A percentile compares a stretch with the other conserved stretches of the same genome.
Evolutionary conservation across 2,113 vertebrate species (phyloP).

Genomic region (Megaceryle maxima): DNA sequence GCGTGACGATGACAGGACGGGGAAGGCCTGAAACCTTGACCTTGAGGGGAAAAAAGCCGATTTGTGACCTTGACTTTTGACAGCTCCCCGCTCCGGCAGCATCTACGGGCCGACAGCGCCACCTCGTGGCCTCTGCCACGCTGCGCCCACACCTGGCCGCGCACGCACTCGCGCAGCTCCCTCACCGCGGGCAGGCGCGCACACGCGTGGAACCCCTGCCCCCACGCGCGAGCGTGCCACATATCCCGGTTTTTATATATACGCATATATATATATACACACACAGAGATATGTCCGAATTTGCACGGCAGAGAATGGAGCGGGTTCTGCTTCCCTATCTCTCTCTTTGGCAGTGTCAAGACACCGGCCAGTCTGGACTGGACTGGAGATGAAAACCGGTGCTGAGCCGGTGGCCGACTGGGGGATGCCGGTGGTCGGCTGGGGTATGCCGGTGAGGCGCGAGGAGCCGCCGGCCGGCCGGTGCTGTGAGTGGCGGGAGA

Average conservation of each 20-base stretch:
- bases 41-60: slow-evolving; percentile 73
- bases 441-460: not conserved
- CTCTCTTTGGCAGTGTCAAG: not conserved
- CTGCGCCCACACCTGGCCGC: not conserved
- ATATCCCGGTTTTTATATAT: not conserved
- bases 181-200: not conserved
- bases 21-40: slow-evolving; percentile 84
- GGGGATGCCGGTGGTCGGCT: not conserved
- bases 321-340: fast-evolving
- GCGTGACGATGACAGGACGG: slow-evolving; percentile 72
- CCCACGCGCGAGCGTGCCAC: not conserved
- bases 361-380: too few relatives aligned
- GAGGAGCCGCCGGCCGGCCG: not conserved
- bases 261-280: too few relatives aligned
- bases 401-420: not conserved
- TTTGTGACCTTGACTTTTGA: slow-evolving; percentile 88
- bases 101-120: slow-evolving; percentile 82
- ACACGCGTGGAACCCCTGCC: not conserved
- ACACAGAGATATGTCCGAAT: fast-evolving
- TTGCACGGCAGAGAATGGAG: fast-evolving
- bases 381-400: fast-evolving
- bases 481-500: not conserved
- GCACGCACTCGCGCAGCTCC: not conserved
- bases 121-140: slow-evolving; percentile 59
- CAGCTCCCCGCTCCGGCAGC: slow-evolving; percentile 66